Conservation (phyloP, 2,113 vertebrate species). For the Argyrosomus japonicus region DNA sequence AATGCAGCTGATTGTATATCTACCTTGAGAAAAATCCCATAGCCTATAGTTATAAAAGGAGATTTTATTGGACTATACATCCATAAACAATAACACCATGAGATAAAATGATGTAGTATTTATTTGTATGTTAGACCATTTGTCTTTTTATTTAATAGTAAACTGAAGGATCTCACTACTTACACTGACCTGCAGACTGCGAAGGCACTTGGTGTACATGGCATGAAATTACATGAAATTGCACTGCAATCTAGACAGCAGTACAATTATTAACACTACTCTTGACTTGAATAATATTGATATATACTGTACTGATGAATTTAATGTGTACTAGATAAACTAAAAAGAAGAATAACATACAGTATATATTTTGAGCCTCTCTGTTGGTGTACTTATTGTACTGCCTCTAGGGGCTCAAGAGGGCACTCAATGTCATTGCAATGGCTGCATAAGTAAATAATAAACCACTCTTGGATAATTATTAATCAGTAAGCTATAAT, state of each 20-base stretch:
- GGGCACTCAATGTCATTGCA: background rate
- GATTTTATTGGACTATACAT: background rate
- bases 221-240: background rate
- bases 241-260: background rate
- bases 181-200: background rate
- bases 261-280: background rate
- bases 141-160: background rate
- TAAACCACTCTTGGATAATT: conserved; percentile 16
- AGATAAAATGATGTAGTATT: background rate
- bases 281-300: background rate
- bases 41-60: background rate
- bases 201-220: background rate
- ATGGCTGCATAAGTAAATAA: background rate
- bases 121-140: background rate
- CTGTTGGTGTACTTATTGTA: background rate
- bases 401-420: conserved; percentile 36
- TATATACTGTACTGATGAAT: background rate
- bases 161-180: background rate
- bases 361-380: background rate
- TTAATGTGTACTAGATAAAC: background rate
- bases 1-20: background rate
- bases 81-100: background rate
- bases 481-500: background rate
- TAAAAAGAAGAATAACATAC: background rate
- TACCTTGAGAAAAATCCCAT: background rate